Evolutionary conservation across 30 jellyfish, hydroid and myxozoan genomes (phyloP).

Genomic region (Pseudorhiza aurosa): DNA sequence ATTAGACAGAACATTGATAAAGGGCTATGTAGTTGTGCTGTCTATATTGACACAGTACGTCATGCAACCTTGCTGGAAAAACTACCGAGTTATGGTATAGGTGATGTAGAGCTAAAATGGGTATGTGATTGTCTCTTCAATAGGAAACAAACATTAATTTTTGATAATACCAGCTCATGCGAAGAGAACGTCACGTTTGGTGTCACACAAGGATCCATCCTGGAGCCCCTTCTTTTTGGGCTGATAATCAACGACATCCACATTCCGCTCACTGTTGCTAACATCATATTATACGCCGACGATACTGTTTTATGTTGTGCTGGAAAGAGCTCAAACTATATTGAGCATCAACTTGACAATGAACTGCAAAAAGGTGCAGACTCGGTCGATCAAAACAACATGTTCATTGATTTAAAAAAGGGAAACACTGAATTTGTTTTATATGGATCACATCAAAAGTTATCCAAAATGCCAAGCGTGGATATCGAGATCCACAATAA

Average conservation of each 20-base stretch:
- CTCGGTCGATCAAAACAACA: too few relatives aligned
- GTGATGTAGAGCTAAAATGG: constrained; percentile 32
- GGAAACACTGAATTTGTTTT: too few relatives aligned
- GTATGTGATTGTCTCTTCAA: constrained; percentile 43
- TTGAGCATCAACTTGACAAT: not conserved
- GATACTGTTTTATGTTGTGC: constrained; percentile 36
- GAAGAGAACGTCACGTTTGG: constrained; percentile 32
- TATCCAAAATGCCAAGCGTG: too few relatives aligned
- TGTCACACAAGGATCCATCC: constrained; percentile 33
- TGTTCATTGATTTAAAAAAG: too few relatives aligned
- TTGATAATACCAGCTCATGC: constrained; percentile 23
- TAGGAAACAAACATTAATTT: constrained; percentile 33
- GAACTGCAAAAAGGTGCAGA: constrained; percentile 40
- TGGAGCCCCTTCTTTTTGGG: constrained; percentile 47
- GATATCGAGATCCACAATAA: too few relatives aligned
- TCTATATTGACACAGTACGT: constrained; percentile 50
- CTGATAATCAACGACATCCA: constrained; percentile 28
- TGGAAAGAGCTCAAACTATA: not conserved
- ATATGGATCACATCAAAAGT: too few relatives aligned
- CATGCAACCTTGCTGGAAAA: constrained; percentile 54
- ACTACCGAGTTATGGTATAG: constrained; percentile 38
- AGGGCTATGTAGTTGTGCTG: constrained; percentile 65
- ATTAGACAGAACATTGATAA: constrained; percentile 69
- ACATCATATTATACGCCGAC: constrained; percentile 8
- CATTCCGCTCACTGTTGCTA: constrained; percentile 57